Conservation (phyloP, 2,797 vertebrate genomes). For the Sphenodon punctatus region DNA sequence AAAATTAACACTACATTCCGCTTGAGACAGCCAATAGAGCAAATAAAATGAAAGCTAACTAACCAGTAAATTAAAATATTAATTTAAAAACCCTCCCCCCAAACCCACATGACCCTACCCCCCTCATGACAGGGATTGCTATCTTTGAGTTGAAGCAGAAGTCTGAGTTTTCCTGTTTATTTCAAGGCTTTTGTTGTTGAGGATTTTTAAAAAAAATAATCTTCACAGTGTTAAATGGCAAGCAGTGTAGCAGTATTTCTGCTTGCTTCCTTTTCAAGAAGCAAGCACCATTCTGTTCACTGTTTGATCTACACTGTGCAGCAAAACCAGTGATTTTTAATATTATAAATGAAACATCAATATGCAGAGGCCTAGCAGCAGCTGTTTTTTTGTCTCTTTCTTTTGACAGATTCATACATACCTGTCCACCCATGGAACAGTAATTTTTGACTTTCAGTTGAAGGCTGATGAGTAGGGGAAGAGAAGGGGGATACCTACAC, state of each 20-base stretch:
- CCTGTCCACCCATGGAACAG: not conserved
- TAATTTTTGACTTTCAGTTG: not conserved
- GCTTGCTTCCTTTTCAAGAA: not conserved
- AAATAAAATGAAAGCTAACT: not conserved
- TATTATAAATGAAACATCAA: not conserved
- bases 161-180: not conserved
- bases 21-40: not conserved
- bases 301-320: not conserved
- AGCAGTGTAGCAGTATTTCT: not conserved
- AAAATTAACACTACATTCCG: not conserved
- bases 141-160: not conserved
- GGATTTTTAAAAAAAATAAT: not conserved
- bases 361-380: not conserved
- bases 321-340: not conserved
- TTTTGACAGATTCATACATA: not conserved
- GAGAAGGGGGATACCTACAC: not conserved
- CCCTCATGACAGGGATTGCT: not conserved
- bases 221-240: not conserved
- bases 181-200: not conserved
- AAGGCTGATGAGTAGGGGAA: not conserved
- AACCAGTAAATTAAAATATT: not conserved
- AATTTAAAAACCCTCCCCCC: not conserved
- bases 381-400: not conserved
- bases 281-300: not conserved
- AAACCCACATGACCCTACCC: too few species aligned